Evolutionary conservation across 2,888 invertebrate genomes (phyloP), one percentile per base, ranked within the genome.

Genomic region (Pyrochroa serraticornis): DNA sequence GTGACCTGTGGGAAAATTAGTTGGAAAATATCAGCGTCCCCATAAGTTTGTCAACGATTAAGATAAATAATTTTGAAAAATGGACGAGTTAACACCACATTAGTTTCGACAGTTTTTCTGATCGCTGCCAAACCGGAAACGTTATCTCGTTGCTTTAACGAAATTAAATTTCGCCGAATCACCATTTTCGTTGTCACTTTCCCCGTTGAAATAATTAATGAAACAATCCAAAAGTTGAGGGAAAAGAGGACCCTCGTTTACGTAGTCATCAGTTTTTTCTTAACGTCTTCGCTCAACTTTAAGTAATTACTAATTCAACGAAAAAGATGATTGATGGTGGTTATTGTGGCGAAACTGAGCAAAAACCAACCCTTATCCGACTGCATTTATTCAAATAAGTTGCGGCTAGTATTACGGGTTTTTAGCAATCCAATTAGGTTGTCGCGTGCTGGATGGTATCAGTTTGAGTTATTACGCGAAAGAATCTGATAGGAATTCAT

Each of bases 301-400:
- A 33, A 35, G 47, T 47, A 47, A 47, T 47, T 35, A 47, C 30
- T 38, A 47, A 45, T 22, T 7, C 35, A 8, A 36, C 30, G 14
- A 37, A 30, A 37, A 37, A 47, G 38, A 47, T 47, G 47, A 47
- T 47, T 47, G 36, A 47, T 47, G 47, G 22, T 22, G 14, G 32
- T 31, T 32, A 9, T 31, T 12, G 42, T 14, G 10, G 42, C 22
- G 42, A 22, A 14, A n/a, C 14, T 31, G 31, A n/a, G 42, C 30
- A 42, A 42, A 32, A 12, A 31, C 31, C 42, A 7, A 7, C 42
- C 12, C 12, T 22, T 22, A 31, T 35, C 6, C 36, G 36, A 9
- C n/a, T 10, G 10, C 36, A 35, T 9, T 35, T n/a, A 9, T 9
- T n/a, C 9, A 35, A 35, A 35, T 35, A 35, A 10, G 10, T n/a